Base-by-base conservation (phyloP, 2,113 vertebrate species). In the Ctenodactylus gundi region DNA sequence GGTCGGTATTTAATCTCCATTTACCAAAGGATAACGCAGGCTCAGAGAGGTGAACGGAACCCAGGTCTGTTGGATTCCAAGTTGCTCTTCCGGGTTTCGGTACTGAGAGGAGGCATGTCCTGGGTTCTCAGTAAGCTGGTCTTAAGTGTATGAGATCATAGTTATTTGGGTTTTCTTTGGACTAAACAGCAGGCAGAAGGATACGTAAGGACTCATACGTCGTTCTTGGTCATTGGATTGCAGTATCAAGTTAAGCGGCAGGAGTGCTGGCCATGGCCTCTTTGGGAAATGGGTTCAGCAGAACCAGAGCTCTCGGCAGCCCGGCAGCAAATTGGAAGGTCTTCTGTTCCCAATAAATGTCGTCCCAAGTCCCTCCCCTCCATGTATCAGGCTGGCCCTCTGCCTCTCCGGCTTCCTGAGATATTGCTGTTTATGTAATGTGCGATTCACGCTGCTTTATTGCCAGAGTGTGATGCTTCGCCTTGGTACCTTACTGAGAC, bases 401-500 rank as follows among this genome's bases (percentile, higher is more conserved):
- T 25, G 77, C 73, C 23, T 13, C 17, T 8, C 3, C 4, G 46
- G 36, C 78, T 86, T 65, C 39, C 78, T 0, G 7, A 15, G 68
- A 62, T 36, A 0, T 44, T 17, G 64, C 80, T 49, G 0, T 72
- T 73, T 78, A 21, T 18, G 15, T 14, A 78, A 70, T 75, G 57
- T 1, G 0, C 46, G 88, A 93, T 44, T 84, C 91, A 89, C 34
- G 4, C 44, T 67, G 4, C 0, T n/a, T 88, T 65, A 51, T 21
- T 84, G 86, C 85, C 39, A 29, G 75, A 85, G 62, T 29, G 11
- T 2, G 80, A 88, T 0, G 53, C 60, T 85, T 90, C 21, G n/a
- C 87, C 49, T 93, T 39, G 78, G 60, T 72, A 20, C 89, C 58
- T 94, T 81, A 58, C n/a, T 70, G 93, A 91, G 68, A 80, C 57